phyloP scores from a whole-genome alignment of 2,888 invertebrate genomes.

The Buathra laborator region DNA sequence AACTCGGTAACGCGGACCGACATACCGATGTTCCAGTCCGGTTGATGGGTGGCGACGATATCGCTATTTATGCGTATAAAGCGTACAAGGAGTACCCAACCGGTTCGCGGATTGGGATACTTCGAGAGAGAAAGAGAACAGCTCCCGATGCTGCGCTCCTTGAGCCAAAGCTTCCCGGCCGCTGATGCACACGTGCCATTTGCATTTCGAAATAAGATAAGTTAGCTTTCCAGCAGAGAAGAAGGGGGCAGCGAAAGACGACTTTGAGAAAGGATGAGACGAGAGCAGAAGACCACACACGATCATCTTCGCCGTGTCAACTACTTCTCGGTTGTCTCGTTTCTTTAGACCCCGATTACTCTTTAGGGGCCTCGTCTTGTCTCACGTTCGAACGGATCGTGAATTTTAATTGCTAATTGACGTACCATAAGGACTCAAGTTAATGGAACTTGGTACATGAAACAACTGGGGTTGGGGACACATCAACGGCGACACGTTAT shows the following conservation, averaged over 20 bases:
- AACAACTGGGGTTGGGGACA: background rate
- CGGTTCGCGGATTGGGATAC: constrained; percentile 63
- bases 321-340: constrained; percentile 66
- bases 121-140: constrained; percentile 5
- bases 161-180: constrained; percentile 28
- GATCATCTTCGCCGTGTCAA: constrained; percentile 60
- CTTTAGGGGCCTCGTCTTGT: constrained; percentile 54
- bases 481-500: constrained; percentile 44
- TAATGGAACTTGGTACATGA: background rate
- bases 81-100: constrained; percentile 42
- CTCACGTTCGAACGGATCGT: constrained; percentile 59
- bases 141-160: constrained; percentile 28
- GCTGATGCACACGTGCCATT: constrained; percentile 67
- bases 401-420: constrained; percentile 67
- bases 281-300: constrained; percentile 63
- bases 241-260: constrained; percentile 24
- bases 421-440: constrained; percentile 42
- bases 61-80: constrained; percentile 54
- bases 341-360: constrained; percentile 47
- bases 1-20: constrained; percentile 13
- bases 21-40: constrained; percentile 22
- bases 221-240: constrained; percentile 54
- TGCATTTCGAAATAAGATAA: constrained; percentile 69
- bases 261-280: constrained; percentile 34
- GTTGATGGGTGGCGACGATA: constrained; percentile 53